Conservation (phyloP, 2,797 vertebrate species). For the Microchirus variegatus region DNA sequence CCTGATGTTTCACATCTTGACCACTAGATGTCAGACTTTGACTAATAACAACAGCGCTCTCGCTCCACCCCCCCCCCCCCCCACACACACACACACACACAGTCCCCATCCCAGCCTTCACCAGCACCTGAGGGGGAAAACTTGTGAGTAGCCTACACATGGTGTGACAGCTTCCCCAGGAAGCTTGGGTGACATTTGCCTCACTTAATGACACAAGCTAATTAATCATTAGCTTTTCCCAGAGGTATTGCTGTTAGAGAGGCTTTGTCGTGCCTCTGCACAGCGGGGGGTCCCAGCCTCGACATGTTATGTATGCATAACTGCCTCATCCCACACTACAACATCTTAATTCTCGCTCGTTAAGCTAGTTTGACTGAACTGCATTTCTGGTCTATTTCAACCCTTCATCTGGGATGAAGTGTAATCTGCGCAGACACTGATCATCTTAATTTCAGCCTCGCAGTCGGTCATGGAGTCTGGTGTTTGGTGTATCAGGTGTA, state of each 20-base stretch:
- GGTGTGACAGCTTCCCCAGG: slow-evolving; percentile 90
- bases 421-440: slow-evolving; percentile 56
- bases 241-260: slow-evolving; percentile 92
- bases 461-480: background rate
- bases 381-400: slow-evolving; percentile 62
- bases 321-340: slow-evolving; percentile 81
- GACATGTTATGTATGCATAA: slow-evolving; percentile 88
- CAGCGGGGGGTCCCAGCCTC: slow-evolving; percentile 90
- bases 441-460: slow-evolving; percentile 42
- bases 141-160: slow-evolving; percentile 80
- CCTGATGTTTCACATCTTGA: slow-evolving; percentile 59
- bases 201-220: slow-evolving; percentile 97
- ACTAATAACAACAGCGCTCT: slow-evolving; percentile 76
- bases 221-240: slow-evolving; percentile 99
- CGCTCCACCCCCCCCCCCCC: too few relatives aligned
- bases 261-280: slow-evolving; percentile 88
- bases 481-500: background rate
- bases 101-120: slow-evolving; percentile 34
- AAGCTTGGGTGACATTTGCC: slow-evolving; percentile 96
- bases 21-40: slow-evolving; percentile 93
- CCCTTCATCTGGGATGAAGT: slow-evolving; percentile 61
- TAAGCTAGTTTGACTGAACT: slow-evolving; percentile 76
- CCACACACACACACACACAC: too few relatives aligned
- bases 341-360: slow-evolving; percentile 80
- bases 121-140: slow-evolving; percentile 77